Evolutionary conservation across 2,888 invertebrate genomes (phyloP), one percentile per base, ranked within the genome.

Genomic region (Branchellion lobata): DNA sequence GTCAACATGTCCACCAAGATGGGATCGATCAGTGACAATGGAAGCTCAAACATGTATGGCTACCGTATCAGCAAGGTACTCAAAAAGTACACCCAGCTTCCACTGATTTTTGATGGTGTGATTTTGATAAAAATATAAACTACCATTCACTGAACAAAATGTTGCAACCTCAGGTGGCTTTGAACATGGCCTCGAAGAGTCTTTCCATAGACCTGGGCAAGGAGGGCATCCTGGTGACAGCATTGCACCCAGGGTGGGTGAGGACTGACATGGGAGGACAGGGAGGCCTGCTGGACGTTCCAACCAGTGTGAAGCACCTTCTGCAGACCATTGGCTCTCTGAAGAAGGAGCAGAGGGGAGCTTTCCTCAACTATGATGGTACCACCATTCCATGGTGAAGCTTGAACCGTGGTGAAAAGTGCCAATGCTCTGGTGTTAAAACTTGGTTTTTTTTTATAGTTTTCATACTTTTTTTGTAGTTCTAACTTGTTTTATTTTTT

Each of bases 161-260:
- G n/a, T n/a, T n/a, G n/a, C n/a, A n/a, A n/a, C 14, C 14, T 40
- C 34, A 94, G 93, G 90, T 92, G 78, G 95, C 94, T 1, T 86
- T 95, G 53, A 95, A 96, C 88, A 93, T 93, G 84, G 92, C 93
- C 0, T 94, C 94, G 0, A 92, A 92, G 86, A 93, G 93, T 0
- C 90, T 95, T 90, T 92, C 93, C 84, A 86, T 92, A 5, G 95
- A 96, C 87, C 89, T 95, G 82, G 91, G 91, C 85, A 90, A 90
- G 57, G 91, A 92, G 83, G 90, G 91, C 69, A 94, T 96, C 82
- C 85, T 94, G 27, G 93, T 92, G 0, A 90, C 92, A 0, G 90
- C 85, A 89, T 79, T 96, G 81, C 95, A 95, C 88, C 95, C 95
- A 0, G 95, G 95, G 1, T 95, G 95, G 95, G 94, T 95, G 8